Percentiles rank a stretch among this genome's conserved stretches.
These are phyloP conservation scores for Reticulitermes lucifugus DNA, from an alignment of 2,888 invertebrate genomes.

Conservation along the genomic window DNA sequence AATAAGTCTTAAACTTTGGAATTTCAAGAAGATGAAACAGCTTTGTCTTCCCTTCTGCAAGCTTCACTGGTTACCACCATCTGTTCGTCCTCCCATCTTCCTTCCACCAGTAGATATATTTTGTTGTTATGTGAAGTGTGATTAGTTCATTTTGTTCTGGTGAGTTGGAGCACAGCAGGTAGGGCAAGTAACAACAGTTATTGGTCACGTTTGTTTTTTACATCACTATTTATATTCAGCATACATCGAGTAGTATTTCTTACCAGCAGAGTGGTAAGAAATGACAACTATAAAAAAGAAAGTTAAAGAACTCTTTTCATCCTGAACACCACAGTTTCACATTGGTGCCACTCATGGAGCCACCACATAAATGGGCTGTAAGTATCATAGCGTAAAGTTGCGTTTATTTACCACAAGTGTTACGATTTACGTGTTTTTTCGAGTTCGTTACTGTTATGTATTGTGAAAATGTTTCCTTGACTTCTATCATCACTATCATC, in stretches of 20 bases:
- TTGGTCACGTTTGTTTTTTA: not conserved
- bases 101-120: conserved; percentile 20
- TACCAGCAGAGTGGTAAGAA: not conserved
- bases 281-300: not conserved
- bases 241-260: not conserved
- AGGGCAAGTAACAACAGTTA: not conserved
- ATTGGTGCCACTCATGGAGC: not conserved
- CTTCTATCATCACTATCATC: not conserved
- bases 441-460: not conserved
- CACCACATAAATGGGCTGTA: not conserved
- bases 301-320: not conserved
- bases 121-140: conserved; percentile 41
- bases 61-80: conserved; percentile 11
- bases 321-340: not conserved
- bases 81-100: not conserved
- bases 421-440: not conserved
- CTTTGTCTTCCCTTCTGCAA: not conserved
- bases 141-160: not conserved
- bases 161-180: not conserved
- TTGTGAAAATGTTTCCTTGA: not conserved
- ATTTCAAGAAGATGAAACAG: too few relatives aligned
- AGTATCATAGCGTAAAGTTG: not conserved
- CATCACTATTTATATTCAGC: not conserved
- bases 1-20: too few relatives aligned
- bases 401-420: not conserved